phyloP scores from a whole-genome alignment of 1,140 invertebrate genomes.

The Orussus abietinus region DNA sequence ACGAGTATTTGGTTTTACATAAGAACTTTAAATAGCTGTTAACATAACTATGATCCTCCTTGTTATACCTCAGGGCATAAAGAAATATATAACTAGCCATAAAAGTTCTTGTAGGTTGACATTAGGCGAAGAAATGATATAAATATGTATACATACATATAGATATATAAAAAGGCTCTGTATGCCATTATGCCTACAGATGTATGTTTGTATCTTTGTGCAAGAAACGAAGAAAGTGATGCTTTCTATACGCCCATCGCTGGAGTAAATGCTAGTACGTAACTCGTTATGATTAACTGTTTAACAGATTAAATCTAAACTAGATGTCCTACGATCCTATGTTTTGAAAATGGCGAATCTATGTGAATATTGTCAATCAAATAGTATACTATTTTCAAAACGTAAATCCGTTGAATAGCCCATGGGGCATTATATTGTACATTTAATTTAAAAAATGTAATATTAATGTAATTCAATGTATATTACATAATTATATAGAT shows the following conservation, averaged over 20 bases:
- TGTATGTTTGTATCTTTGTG: slow-evolving; percentile 9
- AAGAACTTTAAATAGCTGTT: too few species aligned
- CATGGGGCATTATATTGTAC: slow-evolving; percentile 36
- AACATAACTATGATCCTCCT: slow-evolving; percentile 10
- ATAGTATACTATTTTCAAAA: slow-evolving; percentile 29
- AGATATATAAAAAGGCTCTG: slow-evolving; percentile 10
- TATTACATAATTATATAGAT: slow-evolving; percentile 34
- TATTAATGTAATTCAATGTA: slow-evolving; percentile 49
- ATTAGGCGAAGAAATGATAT: slow-evolving; percentile 10
- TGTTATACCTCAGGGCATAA: slow-evolving; percentile 13
- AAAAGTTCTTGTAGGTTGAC: slow-evolving; percentile 18
- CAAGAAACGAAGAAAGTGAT: slow-evolving; percentile 5
- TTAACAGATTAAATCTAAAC: slow-evolving; percentile 30
- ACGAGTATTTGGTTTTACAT: too few species aligned
- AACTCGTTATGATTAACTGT: slow-evolving; percentile 31
- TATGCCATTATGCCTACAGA: slow-evolving; percentile 7
- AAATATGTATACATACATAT: neutral
- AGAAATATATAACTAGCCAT: slow-evolving; percentile 1
- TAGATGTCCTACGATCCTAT: slow-evolving; percentile 11
- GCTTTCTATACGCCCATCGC: slow-evolving; percentile 10
- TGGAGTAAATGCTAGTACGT: slow-evolving; percentile 21
- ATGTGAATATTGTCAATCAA: slow-evolving; percentile 16
- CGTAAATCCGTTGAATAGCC: slow-evolving; percentile 29
- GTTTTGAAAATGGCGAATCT: slow-evolving; percentile 22
- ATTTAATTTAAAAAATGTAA: slow-evolving; percentile 43